Base-by-base conservation (phyloP, 2,888 invertebrate species). In the Lasioglossum zephyrum region DNA sequence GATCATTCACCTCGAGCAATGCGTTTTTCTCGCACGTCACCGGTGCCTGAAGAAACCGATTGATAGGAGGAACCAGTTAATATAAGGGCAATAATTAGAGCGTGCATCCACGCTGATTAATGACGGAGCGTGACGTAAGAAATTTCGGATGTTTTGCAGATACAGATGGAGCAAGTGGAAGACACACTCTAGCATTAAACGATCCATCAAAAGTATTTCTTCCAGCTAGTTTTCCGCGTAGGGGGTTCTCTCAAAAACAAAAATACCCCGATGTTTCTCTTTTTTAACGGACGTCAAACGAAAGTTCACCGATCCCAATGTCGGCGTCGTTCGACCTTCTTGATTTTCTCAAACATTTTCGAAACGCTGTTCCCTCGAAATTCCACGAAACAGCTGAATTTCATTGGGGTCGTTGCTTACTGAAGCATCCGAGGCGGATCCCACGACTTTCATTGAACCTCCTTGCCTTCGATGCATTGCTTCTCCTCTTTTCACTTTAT, bases 71-170 rank as follows among this genome's bases (percentile, higher is more conserved):
- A 76, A n/a, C 70, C 66, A 44, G 77, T 88, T 85, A 82, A 86
- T 77, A 78, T 73, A 73, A 81, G 88, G 69, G 74, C 41, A 81
- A 85, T 84, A 85, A 85, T 85, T 85, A 84, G 85, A 84, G 84
- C 84, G 79, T 77, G 73, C 18, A 81, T 81, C 72, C 66, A 9
- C 31, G 73, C 44, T 63, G 79, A 86, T 86, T 86, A 75, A 88
- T 88, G 75, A 18, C 49, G 47, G 47, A 79, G 60, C 72, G 22
- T 79, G 70, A 60, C 63, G 77, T 72, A 84, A 86, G 44, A 49
- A 81, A n/a, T 39, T 77, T 69, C 16, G 66, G 31, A 77, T 74
- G 74, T 83, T 81, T 85, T 73, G 26, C 26, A 63, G 47, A 39
- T 22, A 22, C 36, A 60, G 66, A 47, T 73, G 39, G 31, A 69